A percentile compares a stretch with the other conserved stretches of the same genome.
Conservation (phyloP, 2,797 vertebrate species). For the Ceryle rudis region DNA sequence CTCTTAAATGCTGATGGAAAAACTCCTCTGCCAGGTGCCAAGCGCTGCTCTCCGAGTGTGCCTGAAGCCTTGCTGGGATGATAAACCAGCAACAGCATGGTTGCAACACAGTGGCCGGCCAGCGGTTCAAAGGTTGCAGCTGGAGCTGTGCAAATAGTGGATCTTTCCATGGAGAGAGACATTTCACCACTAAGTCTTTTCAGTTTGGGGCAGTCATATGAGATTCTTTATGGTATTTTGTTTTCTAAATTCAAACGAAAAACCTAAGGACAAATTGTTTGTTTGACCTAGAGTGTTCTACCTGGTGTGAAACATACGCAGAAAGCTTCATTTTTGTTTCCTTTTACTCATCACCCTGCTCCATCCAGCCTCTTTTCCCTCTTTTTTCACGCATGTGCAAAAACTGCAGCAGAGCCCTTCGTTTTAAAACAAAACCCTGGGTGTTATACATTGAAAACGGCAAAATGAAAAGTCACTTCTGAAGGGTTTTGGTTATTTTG, state of each 20-base stretch:
- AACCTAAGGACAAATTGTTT: neutral
- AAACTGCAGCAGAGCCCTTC: neutral
- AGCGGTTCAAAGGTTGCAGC: neutral
- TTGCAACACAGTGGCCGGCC: neutral
- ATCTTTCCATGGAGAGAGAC: rapidly evolving
- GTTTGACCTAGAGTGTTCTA: neutral
- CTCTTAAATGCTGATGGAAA: neutral
- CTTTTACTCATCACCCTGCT: neutral
- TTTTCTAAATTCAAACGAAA: neutral
- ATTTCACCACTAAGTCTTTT: neutral
- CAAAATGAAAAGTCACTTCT: neutral
- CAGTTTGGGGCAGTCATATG: neutral
- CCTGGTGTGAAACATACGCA: neutral
- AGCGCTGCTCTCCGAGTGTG: rapidly evolving
- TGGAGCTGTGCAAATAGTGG: neutral
- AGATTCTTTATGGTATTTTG: neutral
- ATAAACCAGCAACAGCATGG: neutral
- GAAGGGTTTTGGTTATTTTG: too few relatives aligned
- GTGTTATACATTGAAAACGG: neutral
- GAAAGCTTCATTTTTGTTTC: neutral
- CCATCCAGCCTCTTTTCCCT: neutral
- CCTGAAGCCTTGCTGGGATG: neutral
- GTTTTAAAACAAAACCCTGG: neutral
- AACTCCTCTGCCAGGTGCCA: neutral
- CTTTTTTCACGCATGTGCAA: too few relatives aligned